Conservation (phyloP, 2,888 invertebrate species). For the Epinotia nisella region DNA sequence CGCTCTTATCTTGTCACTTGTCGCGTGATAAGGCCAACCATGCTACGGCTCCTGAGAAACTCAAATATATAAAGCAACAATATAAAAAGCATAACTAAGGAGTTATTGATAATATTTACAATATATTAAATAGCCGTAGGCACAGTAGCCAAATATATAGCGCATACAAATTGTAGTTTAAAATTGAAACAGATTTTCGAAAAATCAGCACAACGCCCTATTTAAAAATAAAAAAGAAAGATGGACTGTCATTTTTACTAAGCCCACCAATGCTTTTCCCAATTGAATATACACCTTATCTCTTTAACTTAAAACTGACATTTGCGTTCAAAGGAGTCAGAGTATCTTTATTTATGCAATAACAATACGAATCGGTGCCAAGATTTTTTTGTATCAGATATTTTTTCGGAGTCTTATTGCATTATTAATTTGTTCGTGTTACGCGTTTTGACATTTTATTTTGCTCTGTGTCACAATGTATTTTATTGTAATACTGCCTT, state of each 20-base stretch:
- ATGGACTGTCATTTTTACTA: slow-evolving; percentile 19
- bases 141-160: too few species aligned
- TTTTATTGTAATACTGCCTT: slow-evolving; percentile 19
- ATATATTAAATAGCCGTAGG: too few species aligned
- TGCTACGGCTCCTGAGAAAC: too few species aligned
- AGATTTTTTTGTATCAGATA: slow-evolving; percentile 21
- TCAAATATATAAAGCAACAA: too few species aligned
- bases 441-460: slow-evolving; percentile 35
- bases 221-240: slow-evolving; percentile 12
- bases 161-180: background rate
- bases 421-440: slow-evolving; percentile 31
- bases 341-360: slow-evolving; percentile 25
- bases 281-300: background rate
- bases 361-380: slow-evolving; percentile 30
- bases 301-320: background rate
- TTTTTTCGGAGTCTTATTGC: slow-evolving; percentile 11
- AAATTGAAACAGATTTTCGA: background rate
- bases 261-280: background rate
- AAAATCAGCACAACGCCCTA: slow-evolving; percentile 22
- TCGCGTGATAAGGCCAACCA: too few species aligned
- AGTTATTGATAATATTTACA: too few species aligned
- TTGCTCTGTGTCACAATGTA: slow-evolving; percentile 19
- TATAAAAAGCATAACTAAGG: too few species aligned
- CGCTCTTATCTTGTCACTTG: too few species aligned
- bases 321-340: background rate